phyloP scores from a whole-genome alignment of 1,140 invertebrate species.

The Gryllus bimaculatus region DNA sequence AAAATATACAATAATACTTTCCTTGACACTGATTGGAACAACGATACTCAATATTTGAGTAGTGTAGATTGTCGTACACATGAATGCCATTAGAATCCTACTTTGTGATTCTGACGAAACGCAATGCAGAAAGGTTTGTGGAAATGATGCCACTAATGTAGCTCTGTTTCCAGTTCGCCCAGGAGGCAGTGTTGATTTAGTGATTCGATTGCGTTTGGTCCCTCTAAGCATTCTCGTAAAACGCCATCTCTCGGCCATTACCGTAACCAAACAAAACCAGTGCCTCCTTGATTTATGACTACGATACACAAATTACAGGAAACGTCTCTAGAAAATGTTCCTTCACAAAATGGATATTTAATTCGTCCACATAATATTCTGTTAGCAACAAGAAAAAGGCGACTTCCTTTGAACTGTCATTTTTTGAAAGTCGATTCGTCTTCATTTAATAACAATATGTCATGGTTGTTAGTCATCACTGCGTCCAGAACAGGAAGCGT shows the following conservation, averaged over 20 bases:
- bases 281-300: slow-evolving; percentile 1
- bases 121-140: no score
- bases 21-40: no score
- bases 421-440: slow-evolving; percentile 4
- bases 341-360: background rate
- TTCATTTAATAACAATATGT: slow-evolving; percentile 6
- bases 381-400: background rate
- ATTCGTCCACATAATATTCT: background rate
- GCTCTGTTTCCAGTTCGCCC: no score
- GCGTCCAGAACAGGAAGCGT: background rate
- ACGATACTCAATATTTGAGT: no score
- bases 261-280: background rate
- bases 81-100: no score
- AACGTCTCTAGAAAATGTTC: background rate
- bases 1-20: no score
- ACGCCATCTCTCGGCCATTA: background rate
- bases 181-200: no score
- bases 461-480: background rate
- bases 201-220: no score
- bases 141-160: no score
- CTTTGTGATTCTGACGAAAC: no score
- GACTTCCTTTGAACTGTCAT: background rate
- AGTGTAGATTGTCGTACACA: no score
- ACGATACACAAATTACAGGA: slow-evolving; percentile 1
- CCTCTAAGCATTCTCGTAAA: no score